These are phyloP conservation scores for Trachelus stipa DNA, from an alignment of 2,888 invertebrate genomes.

Conservation along the genomic window DNA sequence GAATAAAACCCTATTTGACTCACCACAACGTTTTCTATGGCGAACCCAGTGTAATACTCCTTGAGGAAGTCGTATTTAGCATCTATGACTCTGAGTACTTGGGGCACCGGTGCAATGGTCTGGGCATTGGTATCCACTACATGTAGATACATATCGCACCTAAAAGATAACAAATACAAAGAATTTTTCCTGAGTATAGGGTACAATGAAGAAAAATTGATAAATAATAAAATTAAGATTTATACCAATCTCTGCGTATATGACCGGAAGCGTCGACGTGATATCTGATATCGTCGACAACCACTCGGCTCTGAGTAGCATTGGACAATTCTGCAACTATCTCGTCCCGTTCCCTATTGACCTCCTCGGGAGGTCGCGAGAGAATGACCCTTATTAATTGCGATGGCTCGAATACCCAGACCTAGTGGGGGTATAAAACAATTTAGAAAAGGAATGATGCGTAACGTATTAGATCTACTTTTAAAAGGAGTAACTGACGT, in stretches of 20 bases:
- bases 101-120: conserved; percentile 81
- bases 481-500: conserved; percentile 71
- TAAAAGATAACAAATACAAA: conserved; percentile 45
- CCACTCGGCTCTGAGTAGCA: conserved; percentile 82
- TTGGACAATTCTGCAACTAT: conserved; percentile 80
- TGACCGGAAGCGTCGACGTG: conserved; percentile 76
- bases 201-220: background rate
- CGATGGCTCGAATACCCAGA: conserved; percentile 90
- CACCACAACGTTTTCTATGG: conserved; percentile 78
- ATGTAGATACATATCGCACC: conserved; percentile 89
- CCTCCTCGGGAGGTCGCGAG: conserved; percentile 83
- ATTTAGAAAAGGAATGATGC: conserved; percentile 9
- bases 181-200: background rate
- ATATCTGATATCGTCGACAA: conserved; percentile 82
- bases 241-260: conserved; percentile 78
- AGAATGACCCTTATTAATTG: conserved; percentile 87
- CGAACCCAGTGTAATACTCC: conserved; percentile 80
- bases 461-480: conserved; percentile 11
- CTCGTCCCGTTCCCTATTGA: conserved; percentile 77
- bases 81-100: conserved; percentile 84
- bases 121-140: conserved; percentile 81
- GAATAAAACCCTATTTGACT: conserved; percentile 35
- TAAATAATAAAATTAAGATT: conserved; percentile 12
- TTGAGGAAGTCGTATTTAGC: conserved; percentile 87
- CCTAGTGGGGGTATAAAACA: conserved; percentile 66